Conservation (phyloP, 2,113 vertebrate genomes). For the Garra rufa region DNA sequence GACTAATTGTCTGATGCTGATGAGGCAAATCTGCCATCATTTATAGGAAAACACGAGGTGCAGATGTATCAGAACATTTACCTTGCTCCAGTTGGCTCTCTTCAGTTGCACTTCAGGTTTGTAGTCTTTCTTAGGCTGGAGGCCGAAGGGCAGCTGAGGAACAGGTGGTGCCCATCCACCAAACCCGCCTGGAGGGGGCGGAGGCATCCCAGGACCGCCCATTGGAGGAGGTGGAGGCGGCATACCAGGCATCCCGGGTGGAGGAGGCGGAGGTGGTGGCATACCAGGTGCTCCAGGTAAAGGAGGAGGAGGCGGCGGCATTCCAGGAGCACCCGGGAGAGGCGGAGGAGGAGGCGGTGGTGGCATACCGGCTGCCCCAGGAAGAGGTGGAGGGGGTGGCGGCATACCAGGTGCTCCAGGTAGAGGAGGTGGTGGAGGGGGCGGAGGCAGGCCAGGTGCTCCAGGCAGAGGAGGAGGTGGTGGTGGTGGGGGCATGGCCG, state of each 20-base stretch:
- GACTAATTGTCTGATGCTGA: background rate
- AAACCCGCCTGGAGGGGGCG: conserved; percentile 70
- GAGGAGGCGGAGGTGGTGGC: conserved; percentile 65
- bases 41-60: background rate
- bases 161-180: conserved; percentile 66
- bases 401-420: conserved; percentile 22
- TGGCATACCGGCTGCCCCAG: conserved; percentile 23
- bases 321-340: conserved; percentile 47
- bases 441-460: background rate
- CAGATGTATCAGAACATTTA: conserved; percentile 61
- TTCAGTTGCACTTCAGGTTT: conserved; percentile 82
- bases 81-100: conserved; percentile 88
- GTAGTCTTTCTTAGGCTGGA: conserved; percentile 83
- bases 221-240: conserved; percentile 67
- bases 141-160: conserved; percentile 77
- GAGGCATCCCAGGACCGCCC: conserved; percentile 70
- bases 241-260: conserved; percentile 31
- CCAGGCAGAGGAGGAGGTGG: conserved; percentile 43
- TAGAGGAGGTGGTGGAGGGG: conserved; percentile 40
- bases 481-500: conserved; percentile 12
- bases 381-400: conserved; percentile 13
- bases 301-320: conserved; percentile 59
- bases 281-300: conserved; percentile 48
- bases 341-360: conserved; percentile 44
- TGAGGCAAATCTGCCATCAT: background rate